phyloP scores from a whole-genome alignment of 2,797 vertebrate species.

The Phrynocephalus vlangalii region DNA sequence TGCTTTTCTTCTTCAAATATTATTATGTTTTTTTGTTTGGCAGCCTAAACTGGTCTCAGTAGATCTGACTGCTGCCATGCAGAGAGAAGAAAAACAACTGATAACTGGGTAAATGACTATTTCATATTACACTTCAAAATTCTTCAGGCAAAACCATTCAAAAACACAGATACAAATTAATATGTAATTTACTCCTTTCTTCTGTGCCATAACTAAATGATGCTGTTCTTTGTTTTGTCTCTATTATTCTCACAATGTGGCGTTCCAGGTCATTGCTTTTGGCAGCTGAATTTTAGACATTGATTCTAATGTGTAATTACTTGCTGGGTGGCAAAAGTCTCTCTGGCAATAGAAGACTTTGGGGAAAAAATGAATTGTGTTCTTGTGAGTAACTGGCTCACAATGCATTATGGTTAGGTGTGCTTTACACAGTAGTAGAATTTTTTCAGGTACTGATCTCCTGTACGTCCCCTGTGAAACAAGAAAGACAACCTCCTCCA shows the following conservation, averaged over 20 bases:
- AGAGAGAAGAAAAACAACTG: conserved; percentile 38
- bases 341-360: neutral
- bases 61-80: conserved; percentile 49
- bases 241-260: conserved; percentile 48
- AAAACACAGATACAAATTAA: conserved; percentile 63
- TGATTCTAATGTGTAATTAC: conserved; percentile 52
- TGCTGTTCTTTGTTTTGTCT: conserved; percentile 54
- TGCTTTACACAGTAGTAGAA: neutral
- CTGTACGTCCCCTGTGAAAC: neutral
- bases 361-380: neutral
- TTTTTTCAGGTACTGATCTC: neutral
- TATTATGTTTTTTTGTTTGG: conserved; percentile 48
- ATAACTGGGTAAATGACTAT: conserved; percentile 57
- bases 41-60: conserved; percentile 41
- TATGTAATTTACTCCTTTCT: conserved; percentile 62
- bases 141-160: conserved; percentile 59
- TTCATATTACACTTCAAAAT: conserved; percentile 59
- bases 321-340: conserved; percentile 39
- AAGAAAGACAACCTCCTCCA: neutral
- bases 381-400: neutral
- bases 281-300: conserved; percentile 49
- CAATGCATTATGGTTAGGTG: neutral
- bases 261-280: conserved; percentile 54
- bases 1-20: conserved; percentile 54
- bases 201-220: conserved; percentile 53